phyloP scores from a whole-genome alignment of 2,888 invertebrate species.

The Choristoneura rosaceana region DNA sequence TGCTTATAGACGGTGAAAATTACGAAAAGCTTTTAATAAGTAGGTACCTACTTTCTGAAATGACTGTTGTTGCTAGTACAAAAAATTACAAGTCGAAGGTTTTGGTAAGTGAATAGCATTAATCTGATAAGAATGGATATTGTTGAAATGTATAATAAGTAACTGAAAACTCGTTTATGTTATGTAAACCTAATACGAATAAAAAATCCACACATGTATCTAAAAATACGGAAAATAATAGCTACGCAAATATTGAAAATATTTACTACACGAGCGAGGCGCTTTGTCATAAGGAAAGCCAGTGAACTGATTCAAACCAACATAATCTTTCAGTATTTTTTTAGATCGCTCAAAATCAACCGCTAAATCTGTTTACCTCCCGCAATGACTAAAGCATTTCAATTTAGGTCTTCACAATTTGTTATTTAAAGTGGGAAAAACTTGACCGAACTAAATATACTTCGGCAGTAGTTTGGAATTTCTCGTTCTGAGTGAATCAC shows the following conservation, averaged over 20 bases:
- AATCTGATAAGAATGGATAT: too few species aligned
- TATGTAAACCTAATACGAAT: too few species aligned
- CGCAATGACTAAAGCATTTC: slow-evolving; percentile 26
- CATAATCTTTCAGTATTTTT: background rate
- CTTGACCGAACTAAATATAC: slow-evolving; percentile 28
- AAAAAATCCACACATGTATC: too few species aligned
- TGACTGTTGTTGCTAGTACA: too few species aligned
- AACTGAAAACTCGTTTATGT: too few species aligned
- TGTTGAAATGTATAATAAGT: too few species aligned
- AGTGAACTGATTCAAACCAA: background rate
- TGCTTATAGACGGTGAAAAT: background rate
- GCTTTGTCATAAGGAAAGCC: background rate
- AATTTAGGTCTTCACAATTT: slow-evolving; percentile 34
- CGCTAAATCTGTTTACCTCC: slow-evolving; percentile 24
- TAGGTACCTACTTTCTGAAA: background rate
- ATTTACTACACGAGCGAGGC: background rate
- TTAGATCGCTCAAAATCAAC: slow-evolving; percentile 14
- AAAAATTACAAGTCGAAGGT: too few species aligned
- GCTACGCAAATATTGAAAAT: too few species aligned
- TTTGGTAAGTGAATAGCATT: too few species aligned
- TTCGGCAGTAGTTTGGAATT: slow-evolving; percentile 2
- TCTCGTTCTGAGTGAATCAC: slow-evolving; percentile 11
- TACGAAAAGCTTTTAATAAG: background rate
- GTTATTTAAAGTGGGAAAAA: slow-evolving; percentile 28
- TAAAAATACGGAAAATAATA: too few species aligned